A percentile compares a stretch with the other conserved stretches of the same genome.
phyloP scores from a whole-genome alignment of 2,113 vertebrate genomes.

The Hipposideros armiger region DNA sequence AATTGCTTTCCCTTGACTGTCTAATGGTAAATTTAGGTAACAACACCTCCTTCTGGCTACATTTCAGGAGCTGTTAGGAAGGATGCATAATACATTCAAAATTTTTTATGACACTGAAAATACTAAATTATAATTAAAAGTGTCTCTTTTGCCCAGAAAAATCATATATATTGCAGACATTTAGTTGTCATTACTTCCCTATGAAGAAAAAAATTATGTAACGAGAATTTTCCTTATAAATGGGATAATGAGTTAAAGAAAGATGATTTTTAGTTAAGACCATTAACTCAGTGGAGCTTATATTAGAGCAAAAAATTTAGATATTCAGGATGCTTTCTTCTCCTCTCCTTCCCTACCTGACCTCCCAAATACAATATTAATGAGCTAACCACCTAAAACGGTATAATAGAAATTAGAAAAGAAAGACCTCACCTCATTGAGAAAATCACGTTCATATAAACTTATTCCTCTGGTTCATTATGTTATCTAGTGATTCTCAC shows the following conservation, averaged over 20 bases:
- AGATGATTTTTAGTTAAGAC: not conserved
- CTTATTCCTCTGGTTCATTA: not conserved
- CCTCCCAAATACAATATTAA: not conserved
- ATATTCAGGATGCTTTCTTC: not conserved
- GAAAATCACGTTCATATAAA: conserved; percentile 36
- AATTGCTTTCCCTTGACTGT: not conserved
- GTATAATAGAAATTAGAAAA: not conserved
- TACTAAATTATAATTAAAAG: not conserved
- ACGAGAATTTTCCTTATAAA: not conserved
- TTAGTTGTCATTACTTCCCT: not conserved
- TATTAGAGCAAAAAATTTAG: not conserved
- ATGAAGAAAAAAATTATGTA: not conserved
- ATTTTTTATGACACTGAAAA: not conserved
- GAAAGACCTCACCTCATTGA: not conserved
- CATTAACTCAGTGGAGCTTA: not conserved
- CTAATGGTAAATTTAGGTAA: not conserved
- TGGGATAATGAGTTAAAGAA: not conserved
- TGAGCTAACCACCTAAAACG: not conserved
- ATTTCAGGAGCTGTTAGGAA: not conserved
- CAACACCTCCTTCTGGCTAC: not conserved
- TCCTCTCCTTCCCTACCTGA: not conserved
- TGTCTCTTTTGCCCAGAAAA: not conserved
- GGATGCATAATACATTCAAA: not conserved
- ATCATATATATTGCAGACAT: not conserved
- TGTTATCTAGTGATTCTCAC: not conserved